Evolutionary conservation across 2,888 invertebrate species (phyloP), one percentile per base, ranked within the genome.

Genomic region (Pyrgus malvae): DNA sequence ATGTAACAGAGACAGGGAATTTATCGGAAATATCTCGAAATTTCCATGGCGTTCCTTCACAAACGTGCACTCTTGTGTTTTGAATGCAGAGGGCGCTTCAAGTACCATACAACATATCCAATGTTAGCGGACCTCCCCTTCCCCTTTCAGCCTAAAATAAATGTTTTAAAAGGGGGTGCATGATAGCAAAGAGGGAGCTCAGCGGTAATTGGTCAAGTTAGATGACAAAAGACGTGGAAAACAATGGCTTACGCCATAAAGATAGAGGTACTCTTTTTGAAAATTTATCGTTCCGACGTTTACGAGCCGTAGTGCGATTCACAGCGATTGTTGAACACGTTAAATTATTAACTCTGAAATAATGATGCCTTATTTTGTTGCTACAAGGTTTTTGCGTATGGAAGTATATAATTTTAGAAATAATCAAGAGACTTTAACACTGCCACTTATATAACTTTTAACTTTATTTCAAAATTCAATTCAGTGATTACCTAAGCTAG

Each of bases 11-110:
- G 64, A 69, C 62, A 60, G 60, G 67, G 72, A 76, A 74, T 78
- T 78, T 83, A 83, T 83, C 71, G 81, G 81, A 80, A 83, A 83
- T 70, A 80, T 80, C 82, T 82, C 74, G 67, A 79, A 56, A 57
- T 63, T 66, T 64, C 65, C 59, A 60, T 42, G 57, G 53, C 68
- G 68, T 66, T 63, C 66, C 66, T 68, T 73, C 66, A 72, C 70
- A 75, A 74, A 72, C 76, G 73, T 67, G 74, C 73, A 61, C 57
- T 38, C 55, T 59, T 55, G 70, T 77, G 53, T 53, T 53, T 53
- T 53, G 60, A 61, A 64, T 51, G 55, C 59, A 66, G 69, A 78
- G 76, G 74, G 73, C 70, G 70, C 71, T 63, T 69, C 62, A 65
- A 78, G 75, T 61, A 69, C 60, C 59, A 62, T 64, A 63, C 56